phyloP scores from a whole-genome alignment of 2,113 vertebrate genomes.

The Corythoichthys intestinalis region DNA sequence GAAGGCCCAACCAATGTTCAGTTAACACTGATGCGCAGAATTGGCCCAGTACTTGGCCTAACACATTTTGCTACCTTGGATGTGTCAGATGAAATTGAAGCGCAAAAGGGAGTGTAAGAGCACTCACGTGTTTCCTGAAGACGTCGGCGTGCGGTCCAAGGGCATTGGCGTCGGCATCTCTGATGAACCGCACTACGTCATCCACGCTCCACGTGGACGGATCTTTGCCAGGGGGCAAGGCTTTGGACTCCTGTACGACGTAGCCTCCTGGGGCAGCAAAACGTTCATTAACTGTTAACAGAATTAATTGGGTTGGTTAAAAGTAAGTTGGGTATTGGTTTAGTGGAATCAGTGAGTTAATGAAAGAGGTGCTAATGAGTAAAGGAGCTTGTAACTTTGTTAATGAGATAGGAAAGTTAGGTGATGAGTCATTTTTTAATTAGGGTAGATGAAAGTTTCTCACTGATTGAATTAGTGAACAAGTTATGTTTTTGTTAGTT shows the following conservation, averaged over 20 bases:
- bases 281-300: not conserved
- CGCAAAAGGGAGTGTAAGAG: no score
- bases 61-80: no score
- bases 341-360: not conserved
- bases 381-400: not conserved
- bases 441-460: not conserved
- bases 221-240: conserved; percentile 76
- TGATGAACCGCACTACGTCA: conserved; percentile 88
- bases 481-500: not conserved
- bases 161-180: conserved; percentile 87
- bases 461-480: not conserved
- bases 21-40: no score
- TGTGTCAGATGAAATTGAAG: no score
- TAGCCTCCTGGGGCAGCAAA: conserved; percentile 64
- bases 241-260: conserved; percentile 72
- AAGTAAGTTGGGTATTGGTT: not conserved
- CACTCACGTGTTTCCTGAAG: conserved; percentile 89
- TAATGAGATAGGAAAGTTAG: not conserved
- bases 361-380: not conserved
- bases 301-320: no score
- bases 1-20: no score
- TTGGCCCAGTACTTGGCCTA: no score
- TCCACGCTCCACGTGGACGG: conserved; percentile 88
- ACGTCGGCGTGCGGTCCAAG: conserved; percentile 88
- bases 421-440: not conserved